Conservation (phyloP, 2,888 invertebrate species). For the Mythimna impura region DNA sequence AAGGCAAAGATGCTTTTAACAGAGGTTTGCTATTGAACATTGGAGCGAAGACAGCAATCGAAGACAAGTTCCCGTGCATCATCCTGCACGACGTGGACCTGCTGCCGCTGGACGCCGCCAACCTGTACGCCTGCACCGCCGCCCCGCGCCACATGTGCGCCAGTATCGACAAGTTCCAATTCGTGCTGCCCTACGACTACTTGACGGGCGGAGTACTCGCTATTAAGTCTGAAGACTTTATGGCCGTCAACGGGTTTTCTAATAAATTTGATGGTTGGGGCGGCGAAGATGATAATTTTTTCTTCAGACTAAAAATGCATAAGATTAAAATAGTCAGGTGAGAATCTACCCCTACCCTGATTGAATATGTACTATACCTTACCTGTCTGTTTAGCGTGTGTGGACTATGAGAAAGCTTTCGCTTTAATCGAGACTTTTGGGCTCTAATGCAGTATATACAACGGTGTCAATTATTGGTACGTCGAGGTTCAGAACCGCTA, state of each 20-base stretch:
- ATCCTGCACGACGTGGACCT: conserved; percentile 98
- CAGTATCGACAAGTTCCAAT: conserved; percentile 94
- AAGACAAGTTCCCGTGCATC: conserved; percentile 94
- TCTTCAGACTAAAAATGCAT: conserved; percentile 70
- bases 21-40: conserved; percentile 96
- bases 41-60: conserved; percentile 94
- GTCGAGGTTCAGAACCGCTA: no score
- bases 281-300: conserved; percentile 87
- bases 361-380: not conserved
- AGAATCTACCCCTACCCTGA: not conserved
- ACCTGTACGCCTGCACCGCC: conserved; percentile 95
- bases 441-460: not conserved
- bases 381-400: not conserved
- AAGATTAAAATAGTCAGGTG: conserved; percentile 78
- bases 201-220: conserved; percentile 82
- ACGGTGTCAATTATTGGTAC: not conserved
- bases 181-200: conserved; percentile 61
- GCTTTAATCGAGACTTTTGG: not conserved
- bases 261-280: conserved; percentile 85
- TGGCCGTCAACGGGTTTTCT: conserved; percentile 81
- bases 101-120: conserved; percentile 94
- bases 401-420: not conserved
- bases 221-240: conserved; percentile 78
- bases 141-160: conserved; percentile 97
- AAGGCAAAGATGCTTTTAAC: conserved; percentile 94